Evolutionary conservation across 2,888 invertebrate genomes (phyloP).

Genomic region (Tetramorium bicarinatum): DNA sequence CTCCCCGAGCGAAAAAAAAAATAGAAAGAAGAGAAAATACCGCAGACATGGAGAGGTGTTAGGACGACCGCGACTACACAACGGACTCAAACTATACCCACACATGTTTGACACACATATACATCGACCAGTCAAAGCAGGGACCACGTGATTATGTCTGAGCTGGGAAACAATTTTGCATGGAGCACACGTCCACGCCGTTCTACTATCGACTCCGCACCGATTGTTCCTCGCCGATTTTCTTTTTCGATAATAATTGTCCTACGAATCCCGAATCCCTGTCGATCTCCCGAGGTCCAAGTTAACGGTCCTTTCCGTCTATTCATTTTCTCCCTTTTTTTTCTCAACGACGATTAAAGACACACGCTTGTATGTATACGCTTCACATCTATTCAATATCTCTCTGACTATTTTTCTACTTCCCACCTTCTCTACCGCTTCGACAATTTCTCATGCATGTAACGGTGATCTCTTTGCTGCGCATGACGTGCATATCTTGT

Average conservation of each 20-base stretch:
- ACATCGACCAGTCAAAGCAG: slow-evolving; percentile 86
- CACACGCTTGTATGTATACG: slow-evolving; percentile 39
- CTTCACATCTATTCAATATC: slow-evolving; percentile 39
- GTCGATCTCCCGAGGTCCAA: neutral
- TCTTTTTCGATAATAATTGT: neutral
- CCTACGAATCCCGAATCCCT: neutral
- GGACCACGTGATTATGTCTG: slow-evolving; percentile 91
- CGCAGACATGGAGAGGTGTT: slow-evolving; percentile 59
- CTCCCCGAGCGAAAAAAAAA: slow-evolving; percentile 27
- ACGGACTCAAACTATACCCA: slow-evolving; percentile 70
- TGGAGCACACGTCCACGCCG: slow-evolving; percentile 89
- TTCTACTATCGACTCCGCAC: slow-evolving; percentile 87
- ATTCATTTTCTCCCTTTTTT: neutral
- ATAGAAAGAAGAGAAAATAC: neutral
- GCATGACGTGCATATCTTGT: slow-evolving; percentile 54
- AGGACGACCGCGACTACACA: slow-evolving; percentile 71
- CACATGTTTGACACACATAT: slow-evolving; percentile 79
- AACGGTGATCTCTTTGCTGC: slow-evolving; percentile 48
- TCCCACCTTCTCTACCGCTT: slow-evolving; percentile 36
- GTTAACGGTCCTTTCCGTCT: neutral
- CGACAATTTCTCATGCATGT: slow-evolving; percentile 53
- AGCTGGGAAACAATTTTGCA: slow-evolving; percentile 93
- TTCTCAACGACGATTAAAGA: slow-evolving; percentile 27
- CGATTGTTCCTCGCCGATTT: slow-evolving; percentile 54
- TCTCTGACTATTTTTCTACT: slow-evolving; percentile 25